Evolutionary conservation across 2,113 vertebrate genomes (phyloP), one percentile per base, ranked within the genome.

Genomic region (Thymallus thymallus): DNA sequence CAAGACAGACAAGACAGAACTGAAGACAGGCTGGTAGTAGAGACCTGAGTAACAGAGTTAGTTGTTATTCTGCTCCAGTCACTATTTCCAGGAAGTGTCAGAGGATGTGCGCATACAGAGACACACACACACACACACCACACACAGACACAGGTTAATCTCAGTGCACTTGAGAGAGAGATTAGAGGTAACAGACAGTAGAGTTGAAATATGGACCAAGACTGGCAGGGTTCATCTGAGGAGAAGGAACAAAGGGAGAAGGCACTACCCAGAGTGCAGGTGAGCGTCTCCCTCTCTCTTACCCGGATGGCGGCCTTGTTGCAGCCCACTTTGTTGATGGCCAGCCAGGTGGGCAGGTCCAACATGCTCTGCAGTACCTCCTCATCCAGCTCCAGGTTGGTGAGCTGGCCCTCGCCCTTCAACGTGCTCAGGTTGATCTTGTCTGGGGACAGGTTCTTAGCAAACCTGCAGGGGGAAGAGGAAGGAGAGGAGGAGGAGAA

Each of bases 381-480:
- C 91, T 99, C 97, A 80, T 99, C 98, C 81, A 99, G 90, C 82
- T 99, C 98, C 89, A 99, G 92, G 87, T 99, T 98, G 86, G 96
- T 99, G 85, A 99, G 91, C 84, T 99, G 97, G 68, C 98, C 98
- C 91, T 99, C 97, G 13, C 98, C 98, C 83, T 98, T 99, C 70
- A 99, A 90, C 0, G 97, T 99, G 88, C 98, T 99, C 83, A 99
- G 89, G 88, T 99, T 99, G 90, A 99, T 99, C 93, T 98, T 99
- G 90, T 99, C 98, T 70, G 98, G 98, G 4, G 98, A 99, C 80
- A 99, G 92, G 90, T 99, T 99, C 92, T 99, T 99, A 74, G 98
- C 97, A 93, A 99, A 99, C 91, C 98, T 99, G 85, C 75, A 69
- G 12, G 23, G 24, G 51, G n/a, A 65, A 66, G 2, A 68, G 41